These are phyloP conservation scores for Mesitornis unicolor DNA, from an alignment of 2,113 vertebrate genomes.

Conservation along the genomic window DNA sequence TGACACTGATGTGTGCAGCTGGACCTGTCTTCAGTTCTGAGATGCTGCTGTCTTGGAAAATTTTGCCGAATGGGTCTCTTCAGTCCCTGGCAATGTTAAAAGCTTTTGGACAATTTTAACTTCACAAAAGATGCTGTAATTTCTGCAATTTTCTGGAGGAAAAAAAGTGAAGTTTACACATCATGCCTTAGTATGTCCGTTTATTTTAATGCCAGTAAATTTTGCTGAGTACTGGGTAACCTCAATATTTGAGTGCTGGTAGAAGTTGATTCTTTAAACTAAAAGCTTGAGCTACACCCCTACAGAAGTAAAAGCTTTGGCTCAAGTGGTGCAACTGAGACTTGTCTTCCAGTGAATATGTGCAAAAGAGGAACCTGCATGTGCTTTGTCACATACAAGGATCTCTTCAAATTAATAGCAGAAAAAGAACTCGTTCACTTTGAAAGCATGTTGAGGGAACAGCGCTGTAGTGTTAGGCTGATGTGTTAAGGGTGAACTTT, in stretches of 20 bases:
- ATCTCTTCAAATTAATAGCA: background rate
- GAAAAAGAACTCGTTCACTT: background rate
- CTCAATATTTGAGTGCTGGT: background rate
- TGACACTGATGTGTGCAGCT: background rate
- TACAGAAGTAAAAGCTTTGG: background rate
- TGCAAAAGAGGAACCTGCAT: background rate
- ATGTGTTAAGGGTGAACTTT: background rate
- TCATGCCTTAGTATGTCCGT: background rate
- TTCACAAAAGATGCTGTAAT: background rate
- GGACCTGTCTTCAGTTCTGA: background rate
- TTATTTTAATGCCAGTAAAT: background rate
- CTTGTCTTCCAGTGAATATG: background rate
- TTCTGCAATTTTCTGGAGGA: no score
- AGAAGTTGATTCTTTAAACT: background rate
- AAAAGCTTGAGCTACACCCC: background rate
- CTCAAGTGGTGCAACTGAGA: background rate
- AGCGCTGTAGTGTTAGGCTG: background rate
- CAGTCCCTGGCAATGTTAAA: background rate
- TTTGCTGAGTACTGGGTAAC: background rate
- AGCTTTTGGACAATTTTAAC: background rate
- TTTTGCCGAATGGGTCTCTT: background rate
- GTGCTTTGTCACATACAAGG: accelerated
- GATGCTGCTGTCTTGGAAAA: background rate
- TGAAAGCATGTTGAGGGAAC: background rate
- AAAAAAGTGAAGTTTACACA: background rate